Evolutionary conservation across 37 sponge, comb jelly and placozoan genomes (phyloP), one percentile per base, ranked within the genome.

Genomic region (Corticium candelabrum): DNA sequence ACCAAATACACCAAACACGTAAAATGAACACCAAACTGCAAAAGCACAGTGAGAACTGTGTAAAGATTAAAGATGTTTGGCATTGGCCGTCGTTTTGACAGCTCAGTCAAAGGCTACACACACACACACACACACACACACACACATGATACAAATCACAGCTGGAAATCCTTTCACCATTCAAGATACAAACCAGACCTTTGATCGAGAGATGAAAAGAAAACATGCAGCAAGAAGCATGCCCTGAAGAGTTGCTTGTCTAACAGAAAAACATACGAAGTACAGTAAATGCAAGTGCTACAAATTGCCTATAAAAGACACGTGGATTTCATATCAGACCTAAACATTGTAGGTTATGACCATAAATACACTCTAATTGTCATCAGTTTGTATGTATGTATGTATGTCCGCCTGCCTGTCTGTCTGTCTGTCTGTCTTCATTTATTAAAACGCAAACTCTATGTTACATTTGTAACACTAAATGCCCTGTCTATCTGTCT

Each of bases 11-110:
- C 75, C 7, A 97, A 78, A 50, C 84, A 89, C 74, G 77, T 30
- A 40, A 97, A 84, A 78, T 97, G 99, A 36, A 94, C 85, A 0
- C 62, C 69, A 72, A 94, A 97, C 81, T 97, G 99, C 34, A 79
- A 67, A 33, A 84, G 11, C 21, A 97, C 99, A 3, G 99, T 97
- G 29, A 83, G 69, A 29, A 94, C 74, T 1, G 95, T 97, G 89
- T 94, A 97, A 72, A 86, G 36, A 73, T 97, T 97, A 83, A 97
- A 97, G 32, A 97, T 91, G 78, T 91, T 97, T 3, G 99, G 86
- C 41, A 94, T 81, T 34, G 99, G 99, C 31, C 92, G 85, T 68
- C 89, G 85, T 40, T 89, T 87, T 3, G 90, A 89, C 34, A 97
- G 94, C 3, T 70, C 82, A 2, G 71, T 68, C 7, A 97, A 87